A percentile compares a stretch with the other conserved stretches of the same genome.
Evolutionary conservation across 1,140 invertebrate genomes (phyloP).

Genomic region (Drosophila takahashii): DNA sequence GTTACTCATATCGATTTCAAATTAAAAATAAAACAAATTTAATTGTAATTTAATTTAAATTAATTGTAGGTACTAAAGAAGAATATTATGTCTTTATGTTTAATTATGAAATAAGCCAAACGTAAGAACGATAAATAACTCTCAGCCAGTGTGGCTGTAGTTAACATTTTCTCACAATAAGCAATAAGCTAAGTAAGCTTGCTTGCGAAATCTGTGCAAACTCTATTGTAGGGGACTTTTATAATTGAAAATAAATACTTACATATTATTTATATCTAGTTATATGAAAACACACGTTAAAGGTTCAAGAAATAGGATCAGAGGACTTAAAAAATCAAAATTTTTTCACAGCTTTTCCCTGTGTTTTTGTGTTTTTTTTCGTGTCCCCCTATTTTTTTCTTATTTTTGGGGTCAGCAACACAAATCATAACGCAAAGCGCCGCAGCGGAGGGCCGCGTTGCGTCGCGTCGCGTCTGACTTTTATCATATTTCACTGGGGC

Average conservation of each 20-base stretch:
- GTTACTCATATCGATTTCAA: too few relatives aligned
- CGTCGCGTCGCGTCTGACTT: slow-evolving; percentile 51
- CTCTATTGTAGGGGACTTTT: too few relatives aligned
- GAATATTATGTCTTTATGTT: too few relatives aligned
- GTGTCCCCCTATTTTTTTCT: slow-evolving; percentile 22
- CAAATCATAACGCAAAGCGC: slow-evolving; percentile 79
- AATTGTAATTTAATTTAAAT: too few relatives aligned
- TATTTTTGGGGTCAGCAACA: slow-evolving; percentile 72
- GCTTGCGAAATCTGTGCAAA: too few relatives aligned
- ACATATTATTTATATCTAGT: too few relatives aligned
- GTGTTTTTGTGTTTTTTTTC: slow-evolving; percentile 8
- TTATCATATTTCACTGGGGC: slow-evolving; percentile 79
- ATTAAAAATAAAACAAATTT: too few relatives aligned
- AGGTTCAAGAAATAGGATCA: not conserved
- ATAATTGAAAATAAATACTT: too few relatives aligned
- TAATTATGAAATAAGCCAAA: too few relatives aligned
- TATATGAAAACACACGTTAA: not conserved
- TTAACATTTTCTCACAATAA: not conserved
- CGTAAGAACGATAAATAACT: too few relatives aligned
- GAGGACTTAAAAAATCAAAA: not conserved
- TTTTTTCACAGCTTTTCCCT: not conserved
- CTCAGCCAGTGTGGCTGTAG: not conserved
- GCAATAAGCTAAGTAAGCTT: too few relatives aligned
- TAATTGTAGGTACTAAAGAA: too few relatives aligned
- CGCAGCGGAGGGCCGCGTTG: slow-evolving; percentile 1